Base-by-base conservation (phyloP, 2,888 invertebrate genomes). In the Diaphora mendica region DNA sequence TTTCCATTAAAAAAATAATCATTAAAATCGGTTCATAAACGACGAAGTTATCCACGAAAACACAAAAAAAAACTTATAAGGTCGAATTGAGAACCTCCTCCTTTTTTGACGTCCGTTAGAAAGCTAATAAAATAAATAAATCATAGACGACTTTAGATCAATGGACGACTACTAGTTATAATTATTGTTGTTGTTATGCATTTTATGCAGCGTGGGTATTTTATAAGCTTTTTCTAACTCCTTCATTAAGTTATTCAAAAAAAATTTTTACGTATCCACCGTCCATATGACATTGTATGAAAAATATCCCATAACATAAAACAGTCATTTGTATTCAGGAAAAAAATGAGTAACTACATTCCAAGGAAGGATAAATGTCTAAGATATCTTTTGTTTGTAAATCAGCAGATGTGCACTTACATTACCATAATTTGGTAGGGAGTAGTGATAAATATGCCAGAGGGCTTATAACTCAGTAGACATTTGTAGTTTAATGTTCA, bases 371-470 rank as follows among this genome's bases (percentile, higher is more conserved):
- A 82, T 65, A 65, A 55, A 15, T 59, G 39, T 70, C 69, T 81
- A 51, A 68, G 74, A 76, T 75, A 33, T 65, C 44, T 59, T 35
- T 66, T 35, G 48, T 64, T 77, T 68, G 70, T 70, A 66, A 70
- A 71, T 75, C 78, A 67, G 71, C 70, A 64, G 73, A 75, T 79
- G 79, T 82, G 77, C 74, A 75, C 67, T 68, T 59, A 55, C 70
- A 82, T 82, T 80, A 77, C 64, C 80, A 80, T 80, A 80, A 82
- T 79, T 74, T 77, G 66, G 74, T 70, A 70, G 72, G 55, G 71
- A 72, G 73, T 42, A 33, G 73, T 75, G 74, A 79, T 82, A 79
- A 79, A 82, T 82, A 81, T 77, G 71, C 79, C 55, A 79, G 79
- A 73, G 65, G 73, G 72, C 68, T 70, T 17, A 70, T 68, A 72